Base-by-base conservation (phyloP, 1,140 invertebrate genomes). In the Cepaea nemoralis region DNA sequence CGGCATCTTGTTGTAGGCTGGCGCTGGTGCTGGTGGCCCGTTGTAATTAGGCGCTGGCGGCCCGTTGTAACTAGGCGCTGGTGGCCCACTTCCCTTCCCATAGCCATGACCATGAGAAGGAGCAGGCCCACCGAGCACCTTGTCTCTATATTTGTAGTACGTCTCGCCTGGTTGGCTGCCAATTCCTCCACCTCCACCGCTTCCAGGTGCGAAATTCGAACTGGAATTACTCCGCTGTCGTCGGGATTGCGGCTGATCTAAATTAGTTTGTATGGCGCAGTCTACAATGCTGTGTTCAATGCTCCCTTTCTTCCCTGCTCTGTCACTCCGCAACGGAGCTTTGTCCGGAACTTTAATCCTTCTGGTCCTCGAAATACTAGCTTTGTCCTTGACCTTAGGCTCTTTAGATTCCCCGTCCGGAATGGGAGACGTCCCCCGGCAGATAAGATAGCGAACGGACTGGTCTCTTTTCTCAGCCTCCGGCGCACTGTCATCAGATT, bases 371-470 rank as follows among this genome's bases (percentile, higher is more conserved):
- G 88, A 85, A 84, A 87, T 86, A 74, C 86, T 81, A 70, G 83
- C 83, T 37, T 59, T 74, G 77, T 83, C 79, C 67, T 84, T 83
- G 80, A 84, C 75, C 70, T 83, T 85, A 42, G 67, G 63, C 42
- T 87, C 86, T 42, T 80, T 76, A 24, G 69, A 48, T 70, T 86
- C 87, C 6, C 83, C 84, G 75, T 88, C 88, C 27, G 85, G 86
- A 73, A 87, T 86, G 8, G 89, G 89, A 33, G 88, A 89, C 2
- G 89, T 90, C 35, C 89, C 89, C 69, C 89, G 37, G 76, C 87
- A 89, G 74, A 89, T 87, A 16, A 89, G 80, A 81, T 86, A 89
- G 75, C 79, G 82, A 14, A 81, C 77, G 27, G 78, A 27, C 33
- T 73, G 74, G 55, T 86, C 85, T 39, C 83, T 82, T 76, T 89